These are phyloP conservation scores for Leptura quadrifasciata DNA, from an alignment of 2,888 invertebrate genomes.

Conservation along the genomic window DNA sequence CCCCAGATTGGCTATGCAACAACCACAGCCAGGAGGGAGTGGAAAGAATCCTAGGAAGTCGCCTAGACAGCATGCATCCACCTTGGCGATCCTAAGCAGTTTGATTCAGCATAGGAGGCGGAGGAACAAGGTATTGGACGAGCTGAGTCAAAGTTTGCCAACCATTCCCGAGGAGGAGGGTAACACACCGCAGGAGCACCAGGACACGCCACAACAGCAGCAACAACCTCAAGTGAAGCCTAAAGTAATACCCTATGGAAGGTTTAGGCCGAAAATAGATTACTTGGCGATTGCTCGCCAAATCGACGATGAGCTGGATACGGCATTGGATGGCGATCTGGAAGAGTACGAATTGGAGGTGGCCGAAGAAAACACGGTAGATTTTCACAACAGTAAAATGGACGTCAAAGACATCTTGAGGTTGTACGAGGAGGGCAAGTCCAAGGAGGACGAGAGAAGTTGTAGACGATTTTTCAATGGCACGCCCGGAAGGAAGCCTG, in stretches of 20 bases:
- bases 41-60: conserved; percentile 86
- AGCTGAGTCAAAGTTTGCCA: conserved; percentile 48
- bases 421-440: conserved; percentile 73
- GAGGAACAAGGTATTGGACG: conserved; percentile 60
- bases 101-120: conserved; percentile 77
- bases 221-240: conserved; percentile 34
- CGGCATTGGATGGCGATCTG: conserved; percentile 56
- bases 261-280: conserved; percentile 66
- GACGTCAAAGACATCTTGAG: conserved; percentile 68
- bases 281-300: conserved; percentile 70
- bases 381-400: conserved; percentile 62
- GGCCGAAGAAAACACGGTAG: conserved; percentile 70
- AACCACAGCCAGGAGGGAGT: conserved; percentile 28
- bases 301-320: conserved; percentile 73
- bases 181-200: not conserved
- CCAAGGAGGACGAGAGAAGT: conserved; percentile 64
- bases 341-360: conserved; percentile 56
- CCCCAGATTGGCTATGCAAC: not conserved
- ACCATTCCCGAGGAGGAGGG: conserved; percentile 65
- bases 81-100: conserved; percentile 86
- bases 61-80: conserved; percentile 91
- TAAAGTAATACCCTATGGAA: conserved; percentile 61
- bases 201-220: conserved; percentile 25
- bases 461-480: conserved; percentile 57
- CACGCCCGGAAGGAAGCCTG: conserved; percentile 67